Conservation (phyloP, 2,888 invertebrate genomes). For the Drosophila kanekoi region DNA sequence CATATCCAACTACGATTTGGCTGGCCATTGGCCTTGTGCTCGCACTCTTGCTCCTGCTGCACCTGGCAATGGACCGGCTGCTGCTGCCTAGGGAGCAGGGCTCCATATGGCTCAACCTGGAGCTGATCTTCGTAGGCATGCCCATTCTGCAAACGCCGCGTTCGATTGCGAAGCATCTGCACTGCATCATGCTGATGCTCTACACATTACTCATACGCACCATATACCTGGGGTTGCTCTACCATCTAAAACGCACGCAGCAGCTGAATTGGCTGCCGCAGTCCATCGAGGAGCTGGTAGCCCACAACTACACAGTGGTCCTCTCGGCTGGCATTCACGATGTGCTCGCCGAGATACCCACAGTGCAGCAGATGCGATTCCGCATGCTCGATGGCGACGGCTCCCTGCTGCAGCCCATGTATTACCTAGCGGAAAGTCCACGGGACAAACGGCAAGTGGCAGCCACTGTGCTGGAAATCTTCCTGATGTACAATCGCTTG, state of each 20-base stretch:
- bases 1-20: slow-evolving; percentile 62
- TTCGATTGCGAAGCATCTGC: slow-evolving; percentile 44
- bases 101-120: slow-evolving; percentile 35
- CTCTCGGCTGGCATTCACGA: slow-evolving; percentile 37
- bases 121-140: slow-evolving; percentile 59
- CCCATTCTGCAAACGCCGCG: slow-evolving; percentile 43
- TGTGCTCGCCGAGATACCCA: slow-evolving; percentile 41
- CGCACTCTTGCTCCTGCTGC: slow-evolving; percentile 36
- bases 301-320: slow-evolving; percentile 48
- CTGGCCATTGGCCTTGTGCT: slow-evolving; percentile 34
- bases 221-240: slow-evolving; percentile 76
- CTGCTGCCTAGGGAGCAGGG: slow-evolving; percentile 16
- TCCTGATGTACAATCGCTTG: slow-evolving; percentile 46
- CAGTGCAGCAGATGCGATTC: slow-evolving; percentile 41
- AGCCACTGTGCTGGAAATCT: slow-evolving; percentile 39
- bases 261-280: slow-evolving; percentile 54
- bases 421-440: slow-evolving; percentile 33
- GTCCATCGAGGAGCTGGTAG: slow-evolving; percentile 54
- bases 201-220: slow-evolving; percentile 71
- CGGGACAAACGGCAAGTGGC: slow-evolving; percentile 27
- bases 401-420: slow-evolving; percentile 11
- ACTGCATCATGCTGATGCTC: slow-evolving; percentile 55
- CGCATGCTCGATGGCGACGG: slow-evolving; percentile 1
- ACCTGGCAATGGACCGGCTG: slow-evolving; percentile 34
- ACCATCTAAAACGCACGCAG: slow-evolving; percentile 68